phyloP scores from a whole-genome alignment of 2,888 invertebrate genomes.

The Carabus problematicus region DNA sequence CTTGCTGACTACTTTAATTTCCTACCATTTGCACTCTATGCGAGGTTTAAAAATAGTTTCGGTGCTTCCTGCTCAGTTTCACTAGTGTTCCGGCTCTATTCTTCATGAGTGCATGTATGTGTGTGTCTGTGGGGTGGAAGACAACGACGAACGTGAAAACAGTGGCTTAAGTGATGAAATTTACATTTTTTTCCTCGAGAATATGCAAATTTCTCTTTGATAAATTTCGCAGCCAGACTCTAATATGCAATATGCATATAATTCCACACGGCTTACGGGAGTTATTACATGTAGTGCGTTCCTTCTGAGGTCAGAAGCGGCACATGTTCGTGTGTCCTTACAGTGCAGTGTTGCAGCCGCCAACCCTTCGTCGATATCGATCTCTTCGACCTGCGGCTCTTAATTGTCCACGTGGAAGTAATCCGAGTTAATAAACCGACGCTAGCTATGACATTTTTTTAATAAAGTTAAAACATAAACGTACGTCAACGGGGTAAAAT shows the following conservation, averaged over 20 bases:
- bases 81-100: too few relatives aligned
- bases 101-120: too few relatives aligned
- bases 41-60: too few relatives aligned
- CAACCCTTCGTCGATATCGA: slow-evolving; percentile 24
- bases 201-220: slow-evolving; percentile 54
- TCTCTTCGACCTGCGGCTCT: slow-evolving; percentile 20
- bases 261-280: slow-evolving; percentile 52
- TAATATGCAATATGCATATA: slow-evolving; percentile 55
- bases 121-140: too few relatives aligned
- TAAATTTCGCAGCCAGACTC: slow-evolving; percentile 51
- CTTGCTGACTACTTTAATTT: too few relatives aligned
- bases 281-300: slow-evolving; percentile 51
- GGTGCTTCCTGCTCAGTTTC: too few relatives aligned
- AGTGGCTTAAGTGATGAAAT: slow-evolving; percentile 47
- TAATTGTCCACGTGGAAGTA: slow-evolving; percentile 40
- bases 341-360: background rate
- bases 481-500: slow-evolving; percentile 17
- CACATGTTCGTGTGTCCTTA: slow-evolving; percentile 4
- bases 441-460: slow-evolving; percentile 36
- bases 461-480: slow-evolving; percentile 27
- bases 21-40: too few relatives aligned
- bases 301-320: slow-evolving; percentile 23
- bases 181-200: slow-evolving; percentile 45
- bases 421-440: slow-evolving; percentile 38
- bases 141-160: slow-evolving; percentile 38